Evolutionary conservation across 1,140 invertebrate genomes (phyloP).

Genomic region (Drosophila lini): DNA sequence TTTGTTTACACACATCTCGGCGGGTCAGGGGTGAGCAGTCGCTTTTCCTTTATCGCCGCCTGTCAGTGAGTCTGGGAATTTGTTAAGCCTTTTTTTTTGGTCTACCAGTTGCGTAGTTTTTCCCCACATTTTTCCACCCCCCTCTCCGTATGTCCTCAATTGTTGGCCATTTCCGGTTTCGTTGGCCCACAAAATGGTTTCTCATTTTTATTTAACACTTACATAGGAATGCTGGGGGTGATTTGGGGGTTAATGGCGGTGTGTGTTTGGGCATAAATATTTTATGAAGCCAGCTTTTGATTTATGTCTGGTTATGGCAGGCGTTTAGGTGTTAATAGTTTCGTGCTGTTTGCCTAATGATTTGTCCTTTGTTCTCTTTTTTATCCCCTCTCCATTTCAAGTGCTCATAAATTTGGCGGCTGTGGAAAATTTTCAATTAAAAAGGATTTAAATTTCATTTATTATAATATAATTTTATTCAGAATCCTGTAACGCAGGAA

Average conservation of each 20-base stretch:
- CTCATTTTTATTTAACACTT: constrained; percentile 70
- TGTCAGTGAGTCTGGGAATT: constrained; percentile 52
- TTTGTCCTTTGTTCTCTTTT: neutral
- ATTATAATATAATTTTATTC: too few species aligned
- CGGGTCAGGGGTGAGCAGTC: neutral
- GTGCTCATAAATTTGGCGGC: neutral
- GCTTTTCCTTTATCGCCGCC: constrained; percentile 51
- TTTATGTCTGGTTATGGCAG: constrained; percentile 54
- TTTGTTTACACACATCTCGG: constrained; percentile 73
- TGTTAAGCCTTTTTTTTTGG: constrained; percentile 40
- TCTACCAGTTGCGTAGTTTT: constrained; percentile 71
- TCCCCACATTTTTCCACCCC: neutral
- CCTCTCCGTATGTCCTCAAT: constrained; percentile 9
- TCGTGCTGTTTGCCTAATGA: constrained; percentile 36
- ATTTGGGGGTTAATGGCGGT: constrained; percentile 12
- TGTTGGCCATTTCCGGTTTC: constrained; percentile 68
- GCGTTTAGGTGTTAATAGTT: constrained; percentile 77
- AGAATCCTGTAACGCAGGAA: too few species aligned
- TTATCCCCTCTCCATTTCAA: neutral
- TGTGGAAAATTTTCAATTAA: constrained; percentile 3
- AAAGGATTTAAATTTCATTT: constrained; percentile 9
- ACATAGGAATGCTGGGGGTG: constrained; percentile 17
- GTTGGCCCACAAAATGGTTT: constrained; percentile 55
- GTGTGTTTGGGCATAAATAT: constrained; percentile 57
- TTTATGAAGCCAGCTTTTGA: constrained; percentile 78